Evolutionary conservation across 2,113 vertebrate genomes (phyloP).

Genomic region (Cyanistes caeruleus): DNA sequence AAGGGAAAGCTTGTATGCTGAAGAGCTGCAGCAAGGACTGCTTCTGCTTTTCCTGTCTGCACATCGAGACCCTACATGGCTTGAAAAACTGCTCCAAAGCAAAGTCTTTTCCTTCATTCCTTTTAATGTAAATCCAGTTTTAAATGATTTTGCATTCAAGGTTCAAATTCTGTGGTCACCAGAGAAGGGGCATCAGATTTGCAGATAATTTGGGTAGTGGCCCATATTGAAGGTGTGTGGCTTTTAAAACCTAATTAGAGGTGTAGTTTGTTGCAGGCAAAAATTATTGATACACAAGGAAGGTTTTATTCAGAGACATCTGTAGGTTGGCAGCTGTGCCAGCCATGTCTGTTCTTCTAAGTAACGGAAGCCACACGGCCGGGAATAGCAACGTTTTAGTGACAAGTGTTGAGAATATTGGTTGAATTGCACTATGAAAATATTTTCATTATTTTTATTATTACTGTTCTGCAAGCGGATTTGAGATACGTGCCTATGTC

Average conservation of each 20-base stretch:
- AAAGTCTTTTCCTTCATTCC: background rate
- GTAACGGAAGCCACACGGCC: conserved; percentile 37
- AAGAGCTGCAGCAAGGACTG: background rate
- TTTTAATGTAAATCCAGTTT: background rate
- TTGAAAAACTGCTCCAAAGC: background rate
- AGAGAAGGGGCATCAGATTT: background rate
- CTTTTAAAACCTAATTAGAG: conserved; percentile 39
- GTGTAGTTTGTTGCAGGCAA: conserved; percentile 14
- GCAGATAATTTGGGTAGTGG: background rate
- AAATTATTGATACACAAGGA: conserved; percentile 52
- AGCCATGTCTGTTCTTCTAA: conserved; percentile 50
- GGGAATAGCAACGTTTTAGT: conserved; percentile 21
- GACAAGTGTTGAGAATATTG: conserved; percentile 52
- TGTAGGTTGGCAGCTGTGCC: conserved; percentile 71
- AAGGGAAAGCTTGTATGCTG: background rate
- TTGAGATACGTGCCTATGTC: background rate
- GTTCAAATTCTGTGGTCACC: background rate
- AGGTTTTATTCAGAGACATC: conserved; percentile 69
- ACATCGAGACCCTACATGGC: background rate
- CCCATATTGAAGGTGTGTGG: background rate
- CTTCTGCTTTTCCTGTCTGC: background rate
- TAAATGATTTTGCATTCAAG: background rate
- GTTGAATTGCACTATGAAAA: conserved; percentile 47
- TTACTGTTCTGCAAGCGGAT: background rate
- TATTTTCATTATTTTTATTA: conserved; percentile 51